These are phyloP conservation scores for Echinarachnius parma DNA, from an alignment of 53 echinoderm and acorn worm genomes.

Conservation along the genomic window DNA sequence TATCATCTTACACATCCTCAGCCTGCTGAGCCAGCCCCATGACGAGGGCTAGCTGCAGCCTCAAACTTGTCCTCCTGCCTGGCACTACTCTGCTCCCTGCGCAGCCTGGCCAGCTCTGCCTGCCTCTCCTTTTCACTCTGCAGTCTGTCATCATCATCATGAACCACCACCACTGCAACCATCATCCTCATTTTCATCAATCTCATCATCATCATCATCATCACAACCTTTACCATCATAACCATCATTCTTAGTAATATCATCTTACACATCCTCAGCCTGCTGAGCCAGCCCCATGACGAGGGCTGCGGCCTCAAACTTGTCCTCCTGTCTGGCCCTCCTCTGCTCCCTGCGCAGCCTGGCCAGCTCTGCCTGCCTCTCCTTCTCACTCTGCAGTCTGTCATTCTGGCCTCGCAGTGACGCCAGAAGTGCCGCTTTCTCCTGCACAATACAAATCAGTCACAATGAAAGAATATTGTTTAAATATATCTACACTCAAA, in stretches of 20 bases:
- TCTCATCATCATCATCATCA: no score
- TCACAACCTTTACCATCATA: no score
- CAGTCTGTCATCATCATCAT: slow-evolving; percentile 69
- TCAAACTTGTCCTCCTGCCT: slow-evolving; percentile 95
- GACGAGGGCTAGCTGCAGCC: slow-evolving; percentile 90
- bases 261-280: slow-evolving; percentile 87
- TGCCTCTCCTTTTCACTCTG: slow-evolving; percentile 78
- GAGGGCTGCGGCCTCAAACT: slow-evolving; percentile 97
- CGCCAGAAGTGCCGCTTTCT: slow-evolving; percentile 80
- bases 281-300: slow-evolving; percentile 83
- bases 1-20: slow-evolving; percentile 91
- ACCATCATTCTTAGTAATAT: no score
- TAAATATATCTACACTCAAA: no score
- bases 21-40: slow-evolving; percentile 81
- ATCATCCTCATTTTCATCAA: no score
- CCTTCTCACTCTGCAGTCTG: slow-evolving; percentile 67
- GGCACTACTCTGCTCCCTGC: slow-evolving; percentile 89
- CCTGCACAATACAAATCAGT: slow-evolving; percentile 54
- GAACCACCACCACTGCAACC: no score
- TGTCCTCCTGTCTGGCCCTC: slow-evolving; percentile 83
- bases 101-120: slow-evolving; percentile 75
- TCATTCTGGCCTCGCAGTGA: slow-evolving; percentile 67
- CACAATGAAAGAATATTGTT: neutral
- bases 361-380: slow-evolving; percentile 81
- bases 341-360: slow-evolving; percentile 85